Evolutionary conservation across 2,113 vertebrate species (phyloP), one percentile per base, ranked within the genome.

Genomic region (Ameiurus melas): DNA sequence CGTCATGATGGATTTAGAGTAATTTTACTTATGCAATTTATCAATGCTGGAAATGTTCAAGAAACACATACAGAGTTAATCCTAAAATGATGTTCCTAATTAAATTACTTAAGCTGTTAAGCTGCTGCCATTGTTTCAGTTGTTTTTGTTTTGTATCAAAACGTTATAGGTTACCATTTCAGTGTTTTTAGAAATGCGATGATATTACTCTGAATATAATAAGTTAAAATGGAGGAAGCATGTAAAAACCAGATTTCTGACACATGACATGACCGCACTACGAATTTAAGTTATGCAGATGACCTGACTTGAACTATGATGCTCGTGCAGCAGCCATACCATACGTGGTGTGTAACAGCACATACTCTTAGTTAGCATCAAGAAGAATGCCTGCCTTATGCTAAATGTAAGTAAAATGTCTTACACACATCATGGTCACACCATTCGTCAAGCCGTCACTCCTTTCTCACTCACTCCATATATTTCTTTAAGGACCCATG

Each of bases 361-460:
- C n/a, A 70, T 33, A 70, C 64, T 25, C 43, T 30, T 55, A 55
- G 77, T 79, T 55, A 79, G 51, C 27, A 30, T 30, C 47, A 55
- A 30, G 51, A 79, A 79, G 30, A 79, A 30, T 30, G 13, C 51
- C 51, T 79, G 73, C 39, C 39, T 33, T 30, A 57, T 57, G 55
- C 55, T 57, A 17, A 22, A n/a, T 16, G 3, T 66, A n/a, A 16
- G 14, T n/a, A 27, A 82, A 82, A 58, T 62, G 33, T 83, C 80
- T 62, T 62, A 83, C n/a, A 33, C 53, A 81, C 27, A 17, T 20
- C 53, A 80, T 19, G 53, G 77, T 16, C 77, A 5, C 39, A 16
- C 39, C 77, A 79, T 55, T 55, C n/a, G 17, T 55, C 77, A 79
- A 79, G 80, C 33, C 57, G 62, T 62, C 33, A 43, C 57, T 83